phyloP scores from a whole-genome alignment of 1,140 invertebrate genomes.

The Neodiprion fabricii region DNA sequence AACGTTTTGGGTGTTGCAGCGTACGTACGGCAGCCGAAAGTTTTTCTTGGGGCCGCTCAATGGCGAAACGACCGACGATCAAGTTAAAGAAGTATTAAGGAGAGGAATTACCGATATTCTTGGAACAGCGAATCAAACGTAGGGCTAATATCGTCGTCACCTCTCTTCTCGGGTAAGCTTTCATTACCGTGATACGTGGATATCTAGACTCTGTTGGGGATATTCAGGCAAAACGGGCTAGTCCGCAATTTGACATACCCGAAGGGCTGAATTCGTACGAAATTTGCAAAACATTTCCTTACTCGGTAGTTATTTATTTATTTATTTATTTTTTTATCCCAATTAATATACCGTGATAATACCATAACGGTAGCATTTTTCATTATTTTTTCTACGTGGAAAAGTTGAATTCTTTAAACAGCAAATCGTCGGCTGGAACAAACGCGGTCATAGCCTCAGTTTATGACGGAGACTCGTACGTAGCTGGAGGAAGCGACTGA shows the following conservation, averaged over 20 bases:
- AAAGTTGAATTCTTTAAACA: slow-evolving; percentile 69
- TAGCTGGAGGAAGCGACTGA: slow-evolving; percentile 81
- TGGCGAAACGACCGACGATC: slow-evolving; percentile 69
- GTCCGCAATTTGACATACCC: slow-evolving; percentile 78
- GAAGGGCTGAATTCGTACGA: slow-evolving; percentile 68
- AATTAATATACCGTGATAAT: too few species aligned
- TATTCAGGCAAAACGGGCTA: slow-evolving; percentile 79
- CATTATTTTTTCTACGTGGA: slow-evolving; percentile 55
- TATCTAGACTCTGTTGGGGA: slow-evolving; percentile 87
- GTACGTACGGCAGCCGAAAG: slow-evolving; percentile 80
- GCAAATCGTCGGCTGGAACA: slow-evolving; percentile 74
- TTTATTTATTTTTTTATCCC: not conserved
- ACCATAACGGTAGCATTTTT: not conserved
- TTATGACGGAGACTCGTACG: slow-evolving; percentile 75
- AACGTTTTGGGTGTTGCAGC: too few species aligned
- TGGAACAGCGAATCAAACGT: not conserved
- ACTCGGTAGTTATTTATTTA: slow-evolving; percentile 54
- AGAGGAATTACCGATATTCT: slow-evolving; percentile 42
- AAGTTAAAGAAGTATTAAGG: slow-evolving; percentile 75
- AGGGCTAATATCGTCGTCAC: not conserved
- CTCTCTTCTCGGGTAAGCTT: slow-evolving; percentile 74
- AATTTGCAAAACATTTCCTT: slow-evolving; percentile 69
- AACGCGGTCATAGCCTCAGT: slow-evolving; percentile 82
- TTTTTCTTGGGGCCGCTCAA: slow-evolving; percentile 78
- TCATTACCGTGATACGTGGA: slow-evolving; percentile 82